phyloP scores from a whole-genome alignment of 1,140 invertebrate species.

The Drosophila pseudoobscura region DNA sequence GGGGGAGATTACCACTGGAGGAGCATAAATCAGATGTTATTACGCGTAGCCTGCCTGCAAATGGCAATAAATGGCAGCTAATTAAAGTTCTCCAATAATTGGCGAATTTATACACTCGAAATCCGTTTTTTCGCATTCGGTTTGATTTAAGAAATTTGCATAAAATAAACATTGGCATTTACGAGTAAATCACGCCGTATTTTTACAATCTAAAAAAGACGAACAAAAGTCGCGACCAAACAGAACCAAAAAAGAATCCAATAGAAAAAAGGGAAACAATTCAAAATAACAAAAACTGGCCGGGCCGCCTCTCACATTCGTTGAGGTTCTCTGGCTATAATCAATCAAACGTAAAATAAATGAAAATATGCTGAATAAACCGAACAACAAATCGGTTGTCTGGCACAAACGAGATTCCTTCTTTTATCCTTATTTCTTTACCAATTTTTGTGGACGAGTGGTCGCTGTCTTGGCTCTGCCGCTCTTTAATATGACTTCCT shows the following conservation, averaged over 20 bases:
- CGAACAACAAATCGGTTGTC: conserved; percentile 44
- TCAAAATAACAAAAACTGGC: conserved; percentile 31
- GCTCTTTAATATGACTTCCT: conserved; percentile 76
- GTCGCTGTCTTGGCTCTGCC: conserved; percentile 11
- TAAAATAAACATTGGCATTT: conserved; percentile 77
- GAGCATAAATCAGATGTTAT: conserved; percentile 35
- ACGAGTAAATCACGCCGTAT: conserved; percentile 70
- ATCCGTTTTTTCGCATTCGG: conserved; percentile 28
- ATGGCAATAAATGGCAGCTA: conserved; percentile 70
- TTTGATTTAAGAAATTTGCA: conserved; percentile 61
- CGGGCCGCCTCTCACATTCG: not conserved
- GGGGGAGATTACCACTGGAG: conserved; percentile 27
- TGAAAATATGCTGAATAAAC: conserved; percentile 62
- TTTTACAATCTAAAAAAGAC: conserved; percentile 45
- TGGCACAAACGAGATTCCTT: conserved; percentile 9
- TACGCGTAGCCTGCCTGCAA: conserved; percentile 39
- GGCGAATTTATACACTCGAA: conserved; percentile 65
- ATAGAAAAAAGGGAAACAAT: conserved; percentile 11
- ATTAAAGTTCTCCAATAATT: conserved; percentile 73
- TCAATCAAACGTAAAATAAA: conserved; percentile 78
- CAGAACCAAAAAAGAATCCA: conserved; percentile 1
- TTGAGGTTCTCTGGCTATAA: conserved; percentile 51
- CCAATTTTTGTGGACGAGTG: conserved; percentile 1
- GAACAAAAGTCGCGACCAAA: not conserved
- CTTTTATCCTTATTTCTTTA: conserved; percentile 17